A percentile compares a stretch with the other conserved stretches of the same genome.
These are phyloP conservation scores for Monopterus albus DNA, from an alignment of 2,113 vertebrate species.

Conservation along the genomic window DNA sequence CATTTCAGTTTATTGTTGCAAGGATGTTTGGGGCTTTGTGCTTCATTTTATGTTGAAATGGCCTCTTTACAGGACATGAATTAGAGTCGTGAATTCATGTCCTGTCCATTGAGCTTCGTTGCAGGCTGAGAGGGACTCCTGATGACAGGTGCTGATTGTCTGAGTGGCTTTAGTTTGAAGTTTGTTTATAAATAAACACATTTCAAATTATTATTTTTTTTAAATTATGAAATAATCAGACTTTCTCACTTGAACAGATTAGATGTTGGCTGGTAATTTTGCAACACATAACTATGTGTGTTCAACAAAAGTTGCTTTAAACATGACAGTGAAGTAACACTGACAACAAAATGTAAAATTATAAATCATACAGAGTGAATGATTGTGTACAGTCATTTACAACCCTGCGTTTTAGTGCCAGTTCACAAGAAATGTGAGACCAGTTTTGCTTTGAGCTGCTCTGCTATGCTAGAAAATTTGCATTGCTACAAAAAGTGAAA, in stretches of 20 bases:
- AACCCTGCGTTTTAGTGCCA: constrained; percentile 26
- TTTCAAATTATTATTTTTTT: too few species aligned
- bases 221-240: constrained; percentile 23
- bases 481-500: constrained; percentile 48
- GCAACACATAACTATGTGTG: neutral
- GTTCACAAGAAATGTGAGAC: constrained; percentile 39
- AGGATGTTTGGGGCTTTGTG: constrained; percentile 1
- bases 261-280: neutral
- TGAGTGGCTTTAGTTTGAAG: constrained; percentile 22
- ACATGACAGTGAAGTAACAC: constrained; percentile 6
- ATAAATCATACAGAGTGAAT: constrained; percentile 11
- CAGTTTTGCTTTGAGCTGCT: constrained; percentile 59
- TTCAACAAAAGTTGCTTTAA: constrained; percentile 12
- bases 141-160: constrained; percentile 27
- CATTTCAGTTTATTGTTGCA: neutral
- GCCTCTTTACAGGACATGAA: neutral
- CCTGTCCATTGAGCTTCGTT: constrained; percentile 25
- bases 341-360: constrained; percentile 17
- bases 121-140: neutral
- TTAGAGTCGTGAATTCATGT: too few species aligned
- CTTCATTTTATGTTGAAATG: constrained; percentile 2
- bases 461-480: constrained; percentile 56
- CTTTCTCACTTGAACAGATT: constrained; percentile 5
- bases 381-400: constrained; percentile 31
- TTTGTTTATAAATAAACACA: constrained; percentile 35